phyloP scores from a whole-genome alignment of 2,888 invertebrate genomes.

The Drosophila mercatorum region DNA sequence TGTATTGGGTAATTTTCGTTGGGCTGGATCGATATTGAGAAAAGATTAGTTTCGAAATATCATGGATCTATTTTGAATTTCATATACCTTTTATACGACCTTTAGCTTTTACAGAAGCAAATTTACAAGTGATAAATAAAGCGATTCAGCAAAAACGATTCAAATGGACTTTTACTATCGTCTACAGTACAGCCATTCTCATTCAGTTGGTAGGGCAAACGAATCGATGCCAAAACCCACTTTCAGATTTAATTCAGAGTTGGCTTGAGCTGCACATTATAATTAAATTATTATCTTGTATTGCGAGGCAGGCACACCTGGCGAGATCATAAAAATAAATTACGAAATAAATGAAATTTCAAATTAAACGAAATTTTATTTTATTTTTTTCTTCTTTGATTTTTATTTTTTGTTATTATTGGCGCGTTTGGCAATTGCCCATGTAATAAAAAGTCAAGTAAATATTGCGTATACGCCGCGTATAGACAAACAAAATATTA shows the following conservation, averaged over 20 bases:
- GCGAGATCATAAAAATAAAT: conserved; percentile 40
- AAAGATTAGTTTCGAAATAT: not conserved
- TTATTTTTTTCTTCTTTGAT: conserved; percentile 40
- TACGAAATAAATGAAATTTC: conserved; percentile 54
- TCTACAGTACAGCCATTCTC: not conserved
- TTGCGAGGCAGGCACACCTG: conserved; percentile 52
- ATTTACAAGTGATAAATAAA: not conserved
- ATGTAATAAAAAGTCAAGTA: conserved; percentile 67
- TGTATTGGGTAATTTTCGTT: not conserved
- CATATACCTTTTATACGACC: not conserved
- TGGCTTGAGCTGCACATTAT: conserved; percentile 12
- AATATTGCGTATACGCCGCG: conserved; percentile 68
- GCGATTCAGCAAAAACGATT: not conserved
- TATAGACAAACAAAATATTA: conserved; percentile 69
- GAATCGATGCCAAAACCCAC: too few relatives aligned
- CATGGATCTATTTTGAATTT: not conserved
- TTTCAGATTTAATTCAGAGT: not conserved
- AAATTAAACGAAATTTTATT: conserved; percentile 76
- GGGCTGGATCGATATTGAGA: not conserved
- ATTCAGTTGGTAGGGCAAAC: too few relatives aligned
- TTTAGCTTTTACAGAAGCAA: not conserved
- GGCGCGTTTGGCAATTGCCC: conserved; percentile 66
- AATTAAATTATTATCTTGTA: conserved; percentile 68
- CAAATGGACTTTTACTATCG: not conserved
- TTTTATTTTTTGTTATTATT: conserved; percentile 46